These are phyloP conservation scores for Eretmochelys imbricata DNA, from an alignment of 2,113 vertebrate species.

Conservation along the genomic window DNA sequence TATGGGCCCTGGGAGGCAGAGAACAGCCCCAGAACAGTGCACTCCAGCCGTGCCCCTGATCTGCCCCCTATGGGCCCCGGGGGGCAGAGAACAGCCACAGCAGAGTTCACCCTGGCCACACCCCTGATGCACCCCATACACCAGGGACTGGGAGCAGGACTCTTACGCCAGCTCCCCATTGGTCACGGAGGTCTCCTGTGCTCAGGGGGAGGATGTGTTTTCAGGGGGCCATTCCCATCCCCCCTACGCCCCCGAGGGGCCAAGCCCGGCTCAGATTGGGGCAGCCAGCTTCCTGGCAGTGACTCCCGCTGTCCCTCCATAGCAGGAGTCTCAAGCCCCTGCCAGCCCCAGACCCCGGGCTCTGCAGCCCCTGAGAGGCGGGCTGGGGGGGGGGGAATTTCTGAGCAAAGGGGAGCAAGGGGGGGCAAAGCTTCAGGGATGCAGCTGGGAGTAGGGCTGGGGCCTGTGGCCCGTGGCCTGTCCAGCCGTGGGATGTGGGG, in stretches of 20 bases:
- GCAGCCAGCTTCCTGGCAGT: background rate
- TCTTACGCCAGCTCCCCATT: background rate
- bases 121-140: no score
- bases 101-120: no score
- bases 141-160: background rate
- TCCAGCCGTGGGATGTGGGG: background rate
- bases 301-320: no score
- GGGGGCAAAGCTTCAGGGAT: background rate
- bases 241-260: no score
- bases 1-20: no score
- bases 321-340: background rate
- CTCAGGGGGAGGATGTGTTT: background rate
- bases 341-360: background rate
- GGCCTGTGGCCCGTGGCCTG: background rate
- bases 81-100: no score
- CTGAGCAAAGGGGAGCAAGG: background rate
- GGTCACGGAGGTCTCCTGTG: background rate
- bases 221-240: background rate
- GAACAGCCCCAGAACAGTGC: no score
- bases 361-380: background rate
- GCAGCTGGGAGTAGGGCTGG: background rate
- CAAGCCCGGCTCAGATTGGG: background rate
- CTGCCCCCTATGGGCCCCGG: no score
- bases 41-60: accelerated
- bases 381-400: background rate